These are phyloP conservation scores for Protobothrops flavoviridis DNA, from an alignment of 2,113 vertebrate genomes.

Conservation along the genomic window DNA sequence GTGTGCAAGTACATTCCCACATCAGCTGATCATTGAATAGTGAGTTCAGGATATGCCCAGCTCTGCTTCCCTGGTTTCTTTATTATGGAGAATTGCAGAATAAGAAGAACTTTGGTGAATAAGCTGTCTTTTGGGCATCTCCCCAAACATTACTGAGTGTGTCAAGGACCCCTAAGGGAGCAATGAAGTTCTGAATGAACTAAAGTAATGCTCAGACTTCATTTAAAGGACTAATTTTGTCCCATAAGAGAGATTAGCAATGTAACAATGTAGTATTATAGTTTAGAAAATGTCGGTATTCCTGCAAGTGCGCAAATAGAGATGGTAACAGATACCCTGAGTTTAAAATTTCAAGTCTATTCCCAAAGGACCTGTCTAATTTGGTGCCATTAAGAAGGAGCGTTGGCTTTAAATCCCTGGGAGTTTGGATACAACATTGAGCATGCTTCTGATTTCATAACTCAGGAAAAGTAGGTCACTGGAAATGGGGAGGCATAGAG, in stretches of 20 bases:
- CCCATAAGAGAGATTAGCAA: background rate
- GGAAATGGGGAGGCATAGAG: background rate
- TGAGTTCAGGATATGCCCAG: background rate
- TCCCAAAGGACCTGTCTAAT: conserved; percentile 2
- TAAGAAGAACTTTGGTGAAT: background rate
- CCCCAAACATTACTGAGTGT: background rate
- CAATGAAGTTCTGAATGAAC: background rate
- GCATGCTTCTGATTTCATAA: conserved; percentile 5
- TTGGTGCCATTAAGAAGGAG: background rate
- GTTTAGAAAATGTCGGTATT: background rate
- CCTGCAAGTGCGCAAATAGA: background rate
- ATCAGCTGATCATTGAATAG: background rate
- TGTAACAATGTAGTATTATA: background rate
- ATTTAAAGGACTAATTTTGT: background rate
- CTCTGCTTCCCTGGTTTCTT: background rate
- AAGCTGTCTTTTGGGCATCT: background rate
- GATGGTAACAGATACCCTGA: background rate
- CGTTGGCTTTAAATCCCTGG: conserved; percentile 18
- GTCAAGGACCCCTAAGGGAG: background rate
- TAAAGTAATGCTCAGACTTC: background rate
- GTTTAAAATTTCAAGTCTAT: conserved; percentile 2
- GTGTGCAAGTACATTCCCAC: background rate
- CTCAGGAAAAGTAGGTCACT: background rate
- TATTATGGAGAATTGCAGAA: background rate
- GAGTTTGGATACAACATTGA: background rate